These are phyloP conservation scores for Lindbergichthys nudifrons DNA, from an alignment of 2,797 vertebrate genomes.

Conservation along the genomic window DNA sequence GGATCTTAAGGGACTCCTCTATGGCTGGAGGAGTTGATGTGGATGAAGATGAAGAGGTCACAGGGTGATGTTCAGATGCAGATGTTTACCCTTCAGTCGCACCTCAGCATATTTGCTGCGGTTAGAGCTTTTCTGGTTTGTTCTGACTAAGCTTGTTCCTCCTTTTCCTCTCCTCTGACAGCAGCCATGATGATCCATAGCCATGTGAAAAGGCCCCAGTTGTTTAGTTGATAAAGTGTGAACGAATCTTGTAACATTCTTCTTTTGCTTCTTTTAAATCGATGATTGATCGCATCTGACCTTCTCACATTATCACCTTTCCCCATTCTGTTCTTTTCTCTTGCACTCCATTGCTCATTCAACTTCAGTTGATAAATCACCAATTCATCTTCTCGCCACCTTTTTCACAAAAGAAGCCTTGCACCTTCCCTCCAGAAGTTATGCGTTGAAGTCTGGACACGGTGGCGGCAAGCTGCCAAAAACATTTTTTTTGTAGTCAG, in stretches of 20 bases:
- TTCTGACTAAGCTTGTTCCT: too few relatives aligned
- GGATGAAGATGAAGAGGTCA: constrained; percentile 51
- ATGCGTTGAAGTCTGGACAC: constrained; percentile 25
- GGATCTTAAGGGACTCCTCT: constrained; percentile 42
- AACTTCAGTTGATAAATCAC: constrained; percentile 9
- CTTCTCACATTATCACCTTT: constrained; percentile 8
- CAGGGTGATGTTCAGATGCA: constrained; percentile 22
- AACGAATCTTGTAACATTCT: constrained; percentile 20
- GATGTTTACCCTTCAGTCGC: constrained; percentile 37
- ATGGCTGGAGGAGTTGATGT: constrained; percentile 43
- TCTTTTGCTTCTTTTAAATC: constrained; percentile 6
- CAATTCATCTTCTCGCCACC: neutral
- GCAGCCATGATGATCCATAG: constrained; percentile 6
- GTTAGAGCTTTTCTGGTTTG: constrained; percentile 10
- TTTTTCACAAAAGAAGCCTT: constrained; percentile 25
- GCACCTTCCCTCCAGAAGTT: constrained; percentile 35
- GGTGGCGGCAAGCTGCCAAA: constrained; percentile 55
- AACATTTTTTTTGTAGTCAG: constrained; percentile 25
- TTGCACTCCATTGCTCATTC: neutral
- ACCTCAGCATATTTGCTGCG: constrained; percentile 20
- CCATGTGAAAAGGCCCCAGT: constrained; percentile 4
- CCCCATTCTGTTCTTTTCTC: neutral
- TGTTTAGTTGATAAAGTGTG: constrained; percentile 29
- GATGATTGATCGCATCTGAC: constrained; percentile 33
- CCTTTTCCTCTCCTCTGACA: constrained; percentile 12